Evolutionary conservation across 1,140 invertebrate genomes (phyloP).

Genomic region (Drosophila sucinea): DNA sequence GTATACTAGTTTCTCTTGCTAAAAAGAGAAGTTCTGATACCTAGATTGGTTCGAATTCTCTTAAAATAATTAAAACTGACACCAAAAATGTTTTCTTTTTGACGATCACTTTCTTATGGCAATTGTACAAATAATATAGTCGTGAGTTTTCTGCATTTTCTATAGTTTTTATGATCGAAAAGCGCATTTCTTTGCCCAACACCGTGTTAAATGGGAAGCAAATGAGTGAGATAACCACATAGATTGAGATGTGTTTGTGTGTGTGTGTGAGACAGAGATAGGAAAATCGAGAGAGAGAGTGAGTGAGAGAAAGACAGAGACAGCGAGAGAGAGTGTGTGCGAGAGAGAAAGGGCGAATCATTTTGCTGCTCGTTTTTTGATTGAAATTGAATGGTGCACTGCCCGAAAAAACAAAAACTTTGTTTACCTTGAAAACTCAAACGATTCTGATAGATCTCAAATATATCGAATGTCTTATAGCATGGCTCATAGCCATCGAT

Average conservation of each 20-base stretch:
- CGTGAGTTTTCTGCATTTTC: background rate
- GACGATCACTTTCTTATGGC: background rate
- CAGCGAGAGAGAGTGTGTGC: conserved; percentile 24
- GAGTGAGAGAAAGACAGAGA: conserved; percentile 23
- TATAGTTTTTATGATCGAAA: background rate
- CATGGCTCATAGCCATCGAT: conserved; percentile 69
- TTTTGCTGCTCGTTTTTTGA: conserved; percentile 4
- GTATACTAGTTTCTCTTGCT: no score
- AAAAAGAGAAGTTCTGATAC: no score
- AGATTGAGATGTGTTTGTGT: conserved; percentile 7
- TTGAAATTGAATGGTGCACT: conserved; percentile 16
- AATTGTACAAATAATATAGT: background rate
- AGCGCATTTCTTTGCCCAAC: background rate
- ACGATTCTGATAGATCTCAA: conserved; percentile 81
- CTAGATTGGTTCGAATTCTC: no score
- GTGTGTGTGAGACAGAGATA: conserved; percentile 14
- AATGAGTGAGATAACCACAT: conserved; percentile 10
- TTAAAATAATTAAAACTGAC: no score
- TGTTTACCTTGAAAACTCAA: conserved; percentile 81
- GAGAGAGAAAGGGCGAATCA: conserved; percentile 27
- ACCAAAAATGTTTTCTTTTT: no score
- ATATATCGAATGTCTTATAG: conserved; percentile 81
- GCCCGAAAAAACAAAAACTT: conserved; percentile 31
- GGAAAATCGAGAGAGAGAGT: conserved; percentile 22
- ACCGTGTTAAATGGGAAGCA: conserved; percentile 7